Conservation (phyloP, 2,888 invertebrate species). For the Lissonota sp. region DNA sequence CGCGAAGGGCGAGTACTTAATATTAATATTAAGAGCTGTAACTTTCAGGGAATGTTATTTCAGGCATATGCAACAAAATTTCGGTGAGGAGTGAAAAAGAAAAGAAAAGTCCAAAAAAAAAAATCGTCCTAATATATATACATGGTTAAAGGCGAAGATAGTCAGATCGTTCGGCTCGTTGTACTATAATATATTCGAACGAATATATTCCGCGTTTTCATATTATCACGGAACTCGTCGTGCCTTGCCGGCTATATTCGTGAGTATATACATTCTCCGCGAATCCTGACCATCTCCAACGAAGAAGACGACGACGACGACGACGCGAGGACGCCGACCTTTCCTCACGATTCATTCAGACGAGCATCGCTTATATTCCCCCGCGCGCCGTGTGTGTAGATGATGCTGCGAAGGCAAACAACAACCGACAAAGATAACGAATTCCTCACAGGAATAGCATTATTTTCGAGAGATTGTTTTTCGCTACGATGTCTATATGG, state of each 20-base stretch:
- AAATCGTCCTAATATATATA: background rate
- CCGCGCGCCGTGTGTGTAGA: background rate
- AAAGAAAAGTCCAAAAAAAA: conserved; percentile 8
- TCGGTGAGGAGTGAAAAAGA: conserved; percentile 21
- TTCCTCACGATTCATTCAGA: conserved; percentile 49
- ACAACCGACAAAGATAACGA: conserved; percentile 39
- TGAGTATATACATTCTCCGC: conserved; percentile 46
- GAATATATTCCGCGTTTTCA: background rate
- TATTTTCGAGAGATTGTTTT: conserved; percentile 10
- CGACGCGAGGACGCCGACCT: conserved; percentile 48
- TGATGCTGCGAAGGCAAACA: conserved; percentile 39
- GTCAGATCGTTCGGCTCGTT: conserved; percentile 5
- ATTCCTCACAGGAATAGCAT: conserved; percentile 43
- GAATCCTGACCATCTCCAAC: conserved; percentile 61
- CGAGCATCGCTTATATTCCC: conserved; percentile 4
- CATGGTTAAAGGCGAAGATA: background rate
- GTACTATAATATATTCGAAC: background rate
- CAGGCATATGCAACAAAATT: too few relatives aligned
- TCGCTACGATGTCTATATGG: background rate
- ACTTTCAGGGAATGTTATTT: too few relatives aligned
- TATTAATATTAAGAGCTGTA: too few relatives aligned
- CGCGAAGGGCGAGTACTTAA: too few relatives aligned
- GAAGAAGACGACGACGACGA: conserved; percentile 36
- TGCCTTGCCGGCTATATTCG: conserved; percentile 5
- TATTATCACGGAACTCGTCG: background rate